Conservation (phyloP, 2,797 vertebrate species). For the Peromyscus eremicus region DNA sequence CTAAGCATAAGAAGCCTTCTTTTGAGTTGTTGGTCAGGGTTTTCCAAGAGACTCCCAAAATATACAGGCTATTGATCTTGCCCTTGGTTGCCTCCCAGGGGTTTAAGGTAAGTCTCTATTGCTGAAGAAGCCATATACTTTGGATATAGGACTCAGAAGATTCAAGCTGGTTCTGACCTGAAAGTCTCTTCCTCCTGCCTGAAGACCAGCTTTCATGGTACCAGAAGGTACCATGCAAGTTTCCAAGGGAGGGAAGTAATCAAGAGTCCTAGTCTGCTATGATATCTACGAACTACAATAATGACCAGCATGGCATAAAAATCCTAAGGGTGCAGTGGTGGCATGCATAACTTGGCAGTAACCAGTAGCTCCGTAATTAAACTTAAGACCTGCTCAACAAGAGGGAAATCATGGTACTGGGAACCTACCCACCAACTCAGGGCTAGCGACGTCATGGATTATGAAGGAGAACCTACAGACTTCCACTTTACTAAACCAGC, state of each 20-base stretch:
- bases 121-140: neutral
- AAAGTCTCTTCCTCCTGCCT: neutral
- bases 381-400: neutral
- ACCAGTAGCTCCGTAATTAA: neutral
- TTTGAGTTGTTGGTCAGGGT: neutral
- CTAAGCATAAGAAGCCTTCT: neutral
- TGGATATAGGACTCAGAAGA: neutral
- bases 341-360: neutral
- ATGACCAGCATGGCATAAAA: neutral
- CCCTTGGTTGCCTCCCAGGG: neutral
- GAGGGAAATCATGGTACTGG: neutral
- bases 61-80: neutral
- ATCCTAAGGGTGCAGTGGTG: neutral
- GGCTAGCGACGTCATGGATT: neutral
- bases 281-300: neutral
- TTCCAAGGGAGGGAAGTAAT: neutral
- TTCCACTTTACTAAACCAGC: neutral
- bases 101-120: neutral
- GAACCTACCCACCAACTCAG: neutral
- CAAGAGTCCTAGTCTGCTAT: neutral
- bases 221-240: neutral
- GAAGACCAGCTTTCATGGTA: neutral
- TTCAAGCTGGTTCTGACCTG: neutral
- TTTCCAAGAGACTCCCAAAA: neutral
- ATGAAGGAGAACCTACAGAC: neutral